Conservation (phyloP, 2,797 vertebrate species). For the Hylomyscus alleni region DNA sequence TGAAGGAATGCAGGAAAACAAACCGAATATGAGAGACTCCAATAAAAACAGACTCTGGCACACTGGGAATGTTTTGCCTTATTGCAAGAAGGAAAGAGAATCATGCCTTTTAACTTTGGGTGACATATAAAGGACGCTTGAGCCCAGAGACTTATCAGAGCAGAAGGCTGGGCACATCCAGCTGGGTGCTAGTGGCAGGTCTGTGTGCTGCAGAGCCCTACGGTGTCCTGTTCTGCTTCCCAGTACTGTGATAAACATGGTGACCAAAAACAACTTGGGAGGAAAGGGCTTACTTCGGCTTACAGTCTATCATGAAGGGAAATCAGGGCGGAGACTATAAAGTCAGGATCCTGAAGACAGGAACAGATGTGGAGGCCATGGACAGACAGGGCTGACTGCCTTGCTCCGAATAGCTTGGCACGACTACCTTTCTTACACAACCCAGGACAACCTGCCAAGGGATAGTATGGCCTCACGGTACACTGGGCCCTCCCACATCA, state of each 20-base stretch:
- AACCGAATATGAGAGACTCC: fast-evolving
- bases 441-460: background rate
- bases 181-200: fast-evolving
- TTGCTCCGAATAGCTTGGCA: background rate
- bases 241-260: background rate
- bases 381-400: background rate
- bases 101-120: fast-evolving
- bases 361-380: background rate
- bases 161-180: fast-evolving
- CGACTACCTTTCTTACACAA: background rate
- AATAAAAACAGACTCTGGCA: fast-evolving
- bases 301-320: background rate
- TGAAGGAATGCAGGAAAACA: too few relatives aligned
- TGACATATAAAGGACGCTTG: fast-evolving
- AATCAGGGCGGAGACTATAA: background rate
- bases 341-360: background rate
- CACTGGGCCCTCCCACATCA: too few relatives aligned
- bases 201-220: background rate
- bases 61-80: fast-evolving
- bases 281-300: background rate
- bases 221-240: too few relatives aligned
- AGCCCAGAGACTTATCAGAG: too few relatives aligned
- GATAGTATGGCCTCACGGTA: background rate
- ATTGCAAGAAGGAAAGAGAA: background rate
- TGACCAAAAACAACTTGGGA: background rate